phyloP scores from a whole-genome alignment of 1,140 invertebrate species.

The Eubasilissa regina region DNA sequence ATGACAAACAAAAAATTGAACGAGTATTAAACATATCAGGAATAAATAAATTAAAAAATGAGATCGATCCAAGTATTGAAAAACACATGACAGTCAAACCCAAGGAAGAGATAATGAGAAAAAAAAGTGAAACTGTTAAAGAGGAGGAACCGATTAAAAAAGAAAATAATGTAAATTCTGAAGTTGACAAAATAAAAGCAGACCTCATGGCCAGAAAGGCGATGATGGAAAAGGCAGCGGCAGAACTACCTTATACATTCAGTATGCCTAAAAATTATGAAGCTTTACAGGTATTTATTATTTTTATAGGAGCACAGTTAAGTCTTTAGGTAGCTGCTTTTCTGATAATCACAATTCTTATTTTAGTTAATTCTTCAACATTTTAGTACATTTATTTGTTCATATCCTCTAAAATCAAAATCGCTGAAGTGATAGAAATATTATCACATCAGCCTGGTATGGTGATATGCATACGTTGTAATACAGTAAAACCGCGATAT shows the following conservation, averaged over 20 bases:
- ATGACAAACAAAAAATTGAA: constrained; percentile 24
- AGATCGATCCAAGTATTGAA: constrained; percentile 48
- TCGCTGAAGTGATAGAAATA: too few relatives aligned
- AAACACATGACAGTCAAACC: constrained; percentile 20
- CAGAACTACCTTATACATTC: constrained; percentile 82
- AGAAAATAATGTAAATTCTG: constrained; percentile 58
- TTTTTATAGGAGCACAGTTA: too few relatives aligned
- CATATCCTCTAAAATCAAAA: too few relatives aligned
- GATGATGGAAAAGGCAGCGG: constrained; percentile 75
- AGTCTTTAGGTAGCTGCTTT: too few relatives aligned
- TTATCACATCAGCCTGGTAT: too few relatives aligned
- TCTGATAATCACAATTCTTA: too few relatives aligned
- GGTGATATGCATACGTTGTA: too few relatives aligned
- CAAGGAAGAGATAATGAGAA: not conserved
- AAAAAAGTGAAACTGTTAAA: constrained; percentile 59
- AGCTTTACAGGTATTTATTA: constrained; percentile 68
- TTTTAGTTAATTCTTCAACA: too few relatives aligned
- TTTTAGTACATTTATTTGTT: too few relatives aligned
- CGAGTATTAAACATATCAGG: constrained; percentile 35
- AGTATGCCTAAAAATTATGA: constrained; percentile 79
- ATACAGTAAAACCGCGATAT: too few relatives aligned
- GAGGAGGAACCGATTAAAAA: constrained; percentile 59
- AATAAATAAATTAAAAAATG: constrained; percentile 1
- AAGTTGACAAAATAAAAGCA: constrained; percentile 61
- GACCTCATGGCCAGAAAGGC: constrained; percentile 68